A percentile compares a stretch with the other conserved stretches of the same genome.
These are phyloP conservation scores for Stegostoma tigrinum DNA, from an alignment of 2,113 vertebrate genomes.

Conservation along the genomic window DNA sequence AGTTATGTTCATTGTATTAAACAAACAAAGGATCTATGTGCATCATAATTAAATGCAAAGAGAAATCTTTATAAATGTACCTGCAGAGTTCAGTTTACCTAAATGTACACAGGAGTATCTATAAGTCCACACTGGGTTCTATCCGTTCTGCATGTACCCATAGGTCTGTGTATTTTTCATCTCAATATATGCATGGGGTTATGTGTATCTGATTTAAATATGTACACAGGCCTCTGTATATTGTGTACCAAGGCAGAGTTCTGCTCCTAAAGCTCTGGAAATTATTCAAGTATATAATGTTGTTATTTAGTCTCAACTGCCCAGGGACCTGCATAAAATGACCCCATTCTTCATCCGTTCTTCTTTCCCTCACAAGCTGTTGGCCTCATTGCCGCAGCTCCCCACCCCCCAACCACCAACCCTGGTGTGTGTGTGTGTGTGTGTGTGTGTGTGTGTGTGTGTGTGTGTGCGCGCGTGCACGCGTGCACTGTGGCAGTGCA, in stretches of 20 bases:
- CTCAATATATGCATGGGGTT: too few species aligned
- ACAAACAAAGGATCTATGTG: neutral
- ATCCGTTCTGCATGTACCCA: neutral
- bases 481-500: too few species aligned
- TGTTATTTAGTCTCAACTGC: neutral
- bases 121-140: neutral
- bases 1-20: neutral
- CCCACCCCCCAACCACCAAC: too few species aligned
- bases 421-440: too few species aligned
- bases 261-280: neutral
- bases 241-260: neutral
- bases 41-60: neutral
- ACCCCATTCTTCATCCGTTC: neutral
- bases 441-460: too few species aligned
- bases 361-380: neutral
- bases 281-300: neutral
- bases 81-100: neutral
- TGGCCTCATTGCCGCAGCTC: neutral
- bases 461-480: too few species aligned
- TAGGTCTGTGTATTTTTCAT: neutral
- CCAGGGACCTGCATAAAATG: neutral
- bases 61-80: neutral
- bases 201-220: neutral
- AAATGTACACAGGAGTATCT: neutral
- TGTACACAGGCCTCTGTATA: neutral